Evolutionary conservation across 1,140 invertebrate species (phyloP).

Genomic region (Scaptomyza hsui): DNA sequence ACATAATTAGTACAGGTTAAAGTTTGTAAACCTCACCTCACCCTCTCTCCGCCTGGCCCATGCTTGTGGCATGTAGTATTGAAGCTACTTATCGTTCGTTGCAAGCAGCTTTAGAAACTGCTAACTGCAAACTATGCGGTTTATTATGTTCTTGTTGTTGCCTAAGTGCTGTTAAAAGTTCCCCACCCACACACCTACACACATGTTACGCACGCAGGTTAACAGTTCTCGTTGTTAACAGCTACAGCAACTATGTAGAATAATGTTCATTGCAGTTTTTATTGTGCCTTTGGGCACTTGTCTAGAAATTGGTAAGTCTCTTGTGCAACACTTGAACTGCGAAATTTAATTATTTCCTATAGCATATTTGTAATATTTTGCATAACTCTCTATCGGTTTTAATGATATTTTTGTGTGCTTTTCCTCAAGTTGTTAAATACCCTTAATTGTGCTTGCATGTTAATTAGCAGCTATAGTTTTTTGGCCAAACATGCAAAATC

Average conservation of each 20-base stretch:
- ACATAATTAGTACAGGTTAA: conserved; percentile 42
- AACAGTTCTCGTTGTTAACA: conserved; percentile 26
- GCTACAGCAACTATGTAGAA: not conserved
- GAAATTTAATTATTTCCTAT: conserved; percentile 1
- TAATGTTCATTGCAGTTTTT: too few relatives aligned
- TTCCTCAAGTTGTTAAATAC: conserved; percentile 27
- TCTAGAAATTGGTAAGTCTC: too few relatives aligned
- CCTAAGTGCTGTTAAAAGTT: conserved; percentile 16
- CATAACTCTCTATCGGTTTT: not conserved
- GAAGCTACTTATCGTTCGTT: conserved; percentile 15
- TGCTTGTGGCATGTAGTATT: conserved; percentile 11
- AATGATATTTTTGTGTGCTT: conserved; percentile 1
- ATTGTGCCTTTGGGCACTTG: too few relatives aligned
- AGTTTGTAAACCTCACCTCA: conserved; percentile 4
- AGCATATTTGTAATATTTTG: not conserved
- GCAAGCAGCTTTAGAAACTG: conserved; percentile 18
- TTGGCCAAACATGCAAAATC: conserved; percentile 33
- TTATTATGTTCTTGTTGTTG: conserved; percentile 13
- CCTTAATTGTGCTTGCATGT: conserved; percentile 27
- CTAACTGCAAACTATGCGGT: conserved; percentile 26
- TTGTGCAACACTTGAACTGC: too few relatives aligned
- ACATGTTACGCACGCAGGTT: conserved; percentile 20
- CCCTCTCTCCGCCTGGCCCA: not conserved
- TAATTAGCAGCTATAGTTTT: conserved; percentile 27
- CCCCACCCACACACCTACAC: not conserved